phyloP scores from a whole-genome alignment of 35 echinoderm and acorn worm genomes.

The Stichopus chloronotus region DNA sequence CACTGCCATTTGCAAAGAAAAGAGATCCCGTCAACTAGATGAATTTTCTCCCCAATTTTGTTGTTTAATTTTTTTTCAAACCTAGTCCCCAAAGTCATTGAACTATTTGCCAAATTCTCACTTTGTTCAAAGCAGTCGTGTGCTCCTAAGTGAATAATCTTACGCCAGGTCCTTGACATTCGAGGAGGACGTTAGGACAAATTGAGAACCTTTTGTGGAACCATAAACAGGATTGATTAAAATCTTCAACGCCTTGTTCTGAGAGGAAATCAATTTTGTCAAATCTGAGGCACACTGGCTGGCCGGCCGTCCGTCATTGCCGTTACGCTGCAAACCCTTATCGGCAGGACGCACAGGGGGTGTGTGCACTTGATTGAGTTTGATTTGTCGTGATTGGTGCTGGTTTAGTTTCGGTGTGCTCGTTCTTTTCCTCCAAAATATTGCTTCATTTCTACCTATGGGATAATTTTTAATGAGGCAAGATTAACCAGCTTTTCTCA shows the following conservation, averaged over 20 bases:
- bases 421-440: neutral
- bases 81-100: neutral
- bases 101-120: neutral
- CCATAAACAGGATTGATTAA: neutral
- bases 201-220: neutral
- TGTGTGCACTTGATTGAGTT: neutral
- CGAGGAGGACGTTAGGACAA: neutral
- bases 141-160: neutral
- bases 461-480: neutral
- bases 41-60: too few species aligned
- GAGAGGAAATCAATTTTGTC: conserved; percentile 4
- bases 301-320: neutral
- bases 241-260: neutral
- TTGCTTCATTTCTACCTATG: neutral
- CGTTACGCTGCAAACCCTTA: neutral
- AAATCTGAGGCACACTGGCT: neutral
- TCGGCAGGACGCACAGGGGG: too few species aligned
- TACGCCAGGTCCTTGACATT: neutral
- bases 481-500: neutral
- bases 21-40: too few species aligned
- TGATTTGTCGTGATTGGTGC: neutral
- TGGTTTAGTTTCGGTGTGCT: neutral
- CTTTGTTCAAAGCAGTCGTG: neutral
- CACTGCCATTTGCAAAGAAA: too few species aligned
- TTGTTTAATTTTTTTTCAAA: too few species aligned